These are phyloP conservation scores for Oncorhynchus nerka DNA, from an alignment of 2,113 vertebrate genomes.

Conservation along the genomic window DNA sequence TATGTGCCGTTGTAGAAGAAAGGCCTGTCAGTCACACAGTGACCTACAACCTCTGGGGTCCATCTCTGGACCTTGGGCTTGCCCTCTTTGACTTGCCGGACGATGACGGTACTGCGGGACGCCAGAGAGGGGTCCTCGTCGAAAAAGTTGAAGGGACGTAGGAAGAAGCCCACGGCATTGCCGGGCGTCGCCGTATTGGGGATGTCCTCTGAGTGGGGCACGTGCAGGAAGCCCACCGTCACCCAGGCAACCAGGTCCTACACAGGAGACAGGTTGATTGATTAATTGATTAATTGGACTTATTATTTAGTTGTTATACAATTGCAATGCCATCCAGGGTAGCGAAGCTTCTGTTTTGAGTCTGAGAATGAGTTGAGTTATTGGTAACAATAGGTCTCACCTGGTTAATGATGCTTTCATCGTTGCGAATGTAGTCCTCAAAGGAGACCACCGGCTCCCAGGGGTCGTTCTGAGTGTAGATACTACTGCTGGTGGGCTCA, in stretches of 20 bases:
- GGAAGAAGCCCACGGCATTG: constrained; percentile 87
- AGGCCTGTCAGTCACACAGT: constrained; percentile 68
- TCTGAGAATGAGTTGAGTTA: background rate
- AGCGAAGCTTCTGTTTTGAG: background rate
- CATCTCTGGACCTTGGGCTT: constrained; percentile 74
- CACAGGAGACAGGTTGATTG: constrained; percentile 10
- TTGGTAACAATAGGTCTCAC: constrained; percentile 52
- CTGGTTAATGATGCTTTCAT: constrained; percentile 84
- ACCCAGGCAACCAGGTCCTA: constrained; percentile 97
- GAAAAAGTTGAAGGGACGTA: constrained; percentile 93
- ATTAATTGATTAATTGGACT: no score
- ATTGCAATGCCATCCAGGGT: background rate
- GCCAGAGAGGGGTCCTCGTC: constrained; percentile 84
- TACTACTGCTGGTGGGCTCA: constrained; percentile 84
- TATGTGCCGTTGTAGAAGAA: constrained; percentile 87
- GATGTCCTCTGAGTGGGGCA: constrained; percentile 90
- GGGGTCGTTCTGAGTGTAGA: constrained; percentile 88
- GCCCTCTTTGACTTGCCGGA: constrained; percentile 57
- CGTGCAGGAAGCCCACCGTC: constrained; percentile 90
- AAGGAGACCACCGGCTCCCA: constrained; percentile 87
- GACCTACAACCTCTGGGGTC: constrained; percentile 65
- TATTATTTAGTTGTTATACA: no score
- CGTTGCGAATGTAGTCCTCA: constrained; percentile 81
- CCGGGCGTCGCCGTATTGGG: constrained; percentile 91
- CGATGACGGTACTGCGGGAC: constrained; percentile 75